phyloP scores from a whole-genome alignment of 2,113 vertebrate genomes.

The Octodon degus region DNA sequence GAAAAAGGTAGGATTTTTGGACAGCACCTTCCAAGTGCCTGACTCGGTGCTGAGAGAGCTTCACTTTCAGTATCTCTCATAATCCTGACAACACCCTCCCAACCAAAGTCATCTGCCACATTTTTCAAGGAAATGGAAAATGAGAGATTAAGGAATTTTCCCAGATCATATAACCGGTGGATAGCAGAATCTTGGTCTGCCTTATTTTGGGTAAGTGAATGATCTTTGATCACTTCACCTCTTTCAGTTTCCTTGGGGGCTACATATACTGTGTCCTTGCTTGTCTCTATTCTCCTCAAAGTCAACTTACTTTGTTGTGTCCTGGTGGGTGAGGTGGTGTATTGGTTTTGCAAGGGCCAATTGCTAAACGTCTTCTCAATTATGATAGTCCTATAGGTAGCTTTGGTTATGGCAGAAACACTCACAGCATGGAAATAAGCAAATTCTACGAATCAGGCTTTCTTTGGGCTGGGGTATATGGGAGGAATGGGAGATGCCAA shows the following conservation, averaged over 20 bases:
- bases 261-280: background rate
- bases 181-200: background rate
- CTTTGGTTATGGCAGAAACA: background rate
- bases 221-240: background rate
- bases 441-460: background rate
- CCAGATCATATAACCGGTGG: too few species aligned
- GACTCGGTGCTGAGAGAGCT: background rate
- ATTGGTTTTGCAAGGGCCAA: background rate
- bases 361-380: background rate
- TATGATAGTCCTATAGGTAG: background rate
- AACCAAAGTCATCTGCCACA: background rate
- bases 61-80: background rate
- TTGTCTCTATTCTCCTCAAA: background rate
- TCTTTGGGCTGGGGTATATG: background rate
- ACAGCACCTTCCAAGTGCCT: background rate
- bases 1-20: background rate
- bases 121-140: background rate
- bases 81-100: background rate
- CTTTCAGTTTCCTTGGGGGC: background rate
- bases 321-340: too few species aligned
- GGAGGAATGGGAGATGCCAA: background rate
- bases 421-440: background rate
- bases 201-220: background rate
- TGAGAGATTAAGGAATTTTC: background rate
- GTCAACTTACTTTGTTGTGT: background rate